Conservation (phyloP, 2,797 vertebrate genomes). For the Sebastes elongatus region DNA sequence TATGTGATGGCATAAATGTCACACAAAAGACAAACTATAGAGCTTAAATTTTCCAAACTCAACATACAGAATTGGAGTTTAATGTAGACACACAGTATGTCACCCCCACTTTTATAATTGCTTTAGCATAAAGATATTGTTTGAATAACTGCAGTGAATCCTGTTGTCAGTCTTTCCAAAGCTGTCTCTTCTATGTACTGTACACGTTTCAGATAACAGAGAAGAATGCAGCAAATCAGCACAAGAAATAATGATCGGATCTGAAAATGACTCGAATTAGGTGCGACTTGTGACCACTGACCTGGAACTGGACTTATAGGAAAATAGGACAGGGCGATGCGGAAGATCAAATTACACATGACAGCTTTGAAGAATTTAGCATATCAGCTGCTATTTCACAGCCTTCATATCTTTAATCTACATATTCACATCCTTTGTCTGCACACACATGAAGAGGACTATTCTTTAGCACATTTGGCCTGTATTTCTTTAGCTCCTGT, state of each 20-base stretch:
- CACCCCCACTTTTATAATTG: not conserved
- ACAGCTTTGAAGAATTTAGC: conserved; percentile 61
- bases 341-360: conserved; percentile 62
- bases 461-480: not conserved
- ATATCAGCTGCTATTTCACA: conserved; percentile 54
- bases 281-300: conserved; percentile 69
- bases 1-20: not conserved
- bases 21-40: not conserved
- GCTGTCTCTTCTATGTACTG: not conserved
- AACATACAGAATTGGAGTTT: not conserved
- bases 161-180: not conserved
- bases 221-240: not conserved
- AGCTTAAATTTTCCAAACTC: not conserved
- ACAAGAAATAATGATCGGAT: conserved; percentile 45
- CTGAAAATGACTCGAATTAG: conserved; percentile 62
- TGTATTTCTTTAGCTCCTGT: not conserved
- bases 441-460: not conserved
- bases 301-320: conserved; percentile 66
- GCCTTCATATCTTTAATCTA: conserved; percentile 20
- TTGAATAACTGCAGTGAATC: not conserved
- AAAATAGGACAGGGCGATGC: conserved; percentile 68
- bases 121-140: not conserved
- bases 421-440: conserved; percentile 40
- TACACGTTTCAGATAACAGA: not conserved
- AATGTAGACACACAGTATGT: not conserved